Percentiles rank a stretch among this genome's conserved stretches.
Conservation (phyloP, 2,113 vertebrate species). For the Syrmaticus mikado region DNA sequence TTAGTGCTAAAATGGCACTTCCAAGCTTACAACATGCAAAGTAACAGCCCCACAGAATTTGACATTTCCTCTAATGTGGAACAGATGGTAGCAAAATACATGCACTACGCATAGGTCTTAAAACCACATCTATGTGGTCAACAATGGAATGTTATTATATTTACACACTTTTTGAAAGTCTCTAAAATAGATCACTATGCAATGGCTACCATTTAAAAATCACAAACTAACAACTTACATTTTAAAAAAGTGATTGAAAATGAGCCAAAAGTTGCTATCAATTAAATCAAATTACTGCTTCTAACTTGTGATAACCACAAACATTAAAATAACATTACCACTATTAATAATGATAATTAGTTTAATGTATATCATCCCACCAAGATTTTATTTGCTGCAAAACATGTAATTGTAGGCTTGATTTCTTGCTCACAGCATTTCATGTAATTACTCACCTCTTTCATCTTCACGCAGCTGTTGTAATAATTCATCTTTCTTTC, state of each 20-base stretch:
- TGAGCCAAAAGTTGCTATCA: constrained; percentile 44
- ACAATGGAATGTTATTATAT: not conserved
- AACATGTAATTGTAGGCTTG: constrained; percentile 24
- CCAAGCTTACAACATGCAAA: constrained; percentile 57
- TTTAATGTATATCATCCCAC: constrained; percentile 6
- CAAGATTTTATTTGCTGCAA: not conserved
- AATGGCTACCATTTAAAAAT: not conserved
- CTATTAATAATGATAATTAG: constrained; percentile 57
- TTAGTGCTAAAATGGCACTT: constrained; percentile 68
- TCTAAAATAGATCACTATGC: constrained; percentile 6
- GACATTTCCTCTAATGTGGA: constrained; percentile 7
- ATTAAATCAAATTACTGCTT: constrained; percentile 43
- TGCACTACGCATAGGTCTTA: not conserved
- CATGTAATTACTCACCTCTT: constrained; percentile 22
- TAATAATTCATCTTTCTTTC: constrained; percentile 35
- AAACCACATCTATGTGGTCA: not conserved
- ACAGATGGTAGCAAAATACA: constrained; percentile 23
- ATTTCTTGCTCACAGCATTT: constrained; percentile 1
- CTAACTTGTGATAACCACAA: constrained; percentile 16
- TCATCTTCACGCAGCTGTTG: constrained; percentile 1
- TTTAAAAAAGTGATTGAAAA: constrained; percentile 26
- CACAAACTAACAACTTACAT: not conserved
- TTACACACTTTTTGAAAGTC: not conserved
- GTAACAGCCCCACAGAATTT: constrained; percentile 56
- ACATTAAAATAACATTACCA: constrained; percentile 49